A percentile compares a stretch with the other conserved stretches of the same genome.
phyloP scores from a whole-genome alignment of 2,113 vertebrate species.

The Chaetops frenatus region DNA sequence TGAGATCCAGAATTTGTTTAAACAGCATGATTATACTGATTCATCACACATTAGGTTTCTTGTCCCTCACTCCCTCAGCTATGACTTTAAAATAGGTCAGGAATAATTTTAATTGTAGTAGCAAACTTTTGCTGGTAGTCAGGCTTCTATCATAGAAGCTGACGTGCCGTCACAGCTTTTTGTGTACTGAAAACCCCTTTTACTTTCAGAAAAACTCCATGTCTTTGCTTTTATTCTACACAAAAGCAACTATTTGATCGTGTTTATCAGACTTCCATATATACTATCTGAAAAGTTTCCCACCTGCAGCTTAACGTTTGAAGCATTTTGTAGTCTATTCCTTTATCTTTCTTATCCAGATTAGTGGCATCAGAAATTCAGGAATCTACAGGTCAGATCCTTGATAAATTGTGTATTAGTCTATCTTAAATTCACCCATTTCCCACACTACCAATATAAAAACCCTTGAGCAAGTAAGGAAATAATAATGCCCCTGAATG shows the following conservation, averaged over 20 bases:
- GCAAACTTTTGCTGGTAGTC: neutral
- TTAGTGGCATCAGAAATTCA: neutral
- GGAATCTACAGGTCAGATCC: neutral
- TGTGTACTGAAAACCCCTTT: neutral
- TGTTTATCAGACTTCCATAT: neutral
- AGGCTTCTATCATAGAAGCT: neutral
- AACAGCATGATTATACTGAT: neutral
- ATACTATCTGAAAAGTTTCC: neutral
- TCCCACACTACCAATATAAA: neutral
- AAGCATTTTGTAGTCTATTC: neutral
- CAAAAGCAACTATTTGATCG: neutral
- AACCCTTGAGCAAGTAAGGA: neutral
- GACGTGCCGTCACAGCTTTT: neutral
- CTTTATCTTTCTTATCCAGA: neutral
- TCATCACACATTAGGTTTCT: neutral
- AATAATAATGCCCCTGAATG: neutral
- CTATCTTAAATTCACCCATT: neutral
- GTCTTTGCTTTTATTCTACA: neutral
- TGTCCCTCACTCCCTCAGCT: neutral
- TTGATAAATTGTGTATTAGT: neutral
- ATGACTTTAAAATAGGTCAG: neutral
- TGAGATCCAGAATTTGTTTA: neutral
- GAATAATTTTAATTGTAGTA: neutral
- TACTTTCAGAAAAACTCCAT: neutral
- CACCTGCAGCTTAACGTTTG: neutral